Percentiles rank a stretch among this genome's conserved stretches.
Evolutionary conservation across 2,888 invertebrate species (phyloP).

Genomic region (Cybosia mesomella): DNA sequence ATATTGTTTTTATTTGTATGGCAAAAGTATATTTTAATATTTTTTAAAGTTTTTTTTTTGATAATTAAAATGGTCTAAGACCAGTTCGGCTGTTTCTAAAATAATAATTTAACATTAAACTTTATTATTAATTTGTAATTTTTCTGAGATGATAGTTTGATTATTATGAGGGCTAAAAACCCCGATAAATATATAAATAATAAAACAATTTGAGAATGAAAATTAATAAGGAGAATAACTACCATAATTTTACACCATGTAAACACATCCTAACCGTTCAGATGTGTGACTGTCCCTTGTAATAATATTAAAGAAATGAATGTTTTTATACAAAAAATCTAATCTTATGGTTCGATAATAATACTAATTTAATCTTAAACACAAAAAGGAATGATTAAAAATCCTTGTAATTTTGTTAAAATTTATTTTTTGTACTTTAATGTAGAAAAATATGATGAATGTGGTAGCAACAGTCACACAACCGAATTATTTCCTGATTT

Average conservation of each 20-base stretch:
- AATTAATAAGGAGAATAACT: no score
- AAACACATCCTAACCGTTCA: slow-evolving; percentile 5
- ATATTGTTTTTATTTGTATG: slow-evolving; percentile 9
- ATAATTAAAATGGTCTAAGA: slow-evolving; percentile 6
- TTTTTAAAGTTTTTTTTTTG: slow-evolving; percentile 6
- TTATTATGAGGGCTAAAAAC: not conserved
- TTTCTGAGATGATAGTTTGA: slow-evolving; percentile 2
- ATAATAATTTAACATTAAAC: slow-evolving; percentile 6
- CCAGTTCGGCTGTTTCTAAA: slow-evolving; percentile 5
- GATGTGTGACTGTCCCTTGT: slow-evolving; percentile 8
- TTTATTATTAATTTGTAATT: slow-evolving; percentile 6
- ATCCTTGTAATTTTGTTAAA: slow-evolving; percentile 1
- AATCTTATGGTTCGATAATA: not conserved
- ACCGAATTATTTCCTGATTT: slow-evolving; percentile 6
- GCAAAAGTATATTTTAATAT: slow-evolving; percentile 8
- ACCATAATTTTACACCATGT: no score
- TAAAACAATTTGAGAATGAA: not conserved
- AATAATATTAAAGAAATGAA: slow-evolving; percentile 7
- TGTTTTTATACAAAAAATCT: slow-evolving; percentile 9
- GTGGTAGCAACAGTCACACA: slow-evolving; percentile 9
- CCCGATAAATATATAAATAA: not conserved
- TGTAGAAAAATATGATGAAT: slow-evolving; percentile 7
- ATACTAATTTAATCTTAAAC: slow-evolving; percentile 1
- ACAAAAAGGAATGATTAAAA: not conserved
- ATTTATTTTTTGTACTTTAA: slow-evolving; percentile 6